Conservation (phyloP, 2,888 invertebrate species). For the Drosophila falleni region DNA sequence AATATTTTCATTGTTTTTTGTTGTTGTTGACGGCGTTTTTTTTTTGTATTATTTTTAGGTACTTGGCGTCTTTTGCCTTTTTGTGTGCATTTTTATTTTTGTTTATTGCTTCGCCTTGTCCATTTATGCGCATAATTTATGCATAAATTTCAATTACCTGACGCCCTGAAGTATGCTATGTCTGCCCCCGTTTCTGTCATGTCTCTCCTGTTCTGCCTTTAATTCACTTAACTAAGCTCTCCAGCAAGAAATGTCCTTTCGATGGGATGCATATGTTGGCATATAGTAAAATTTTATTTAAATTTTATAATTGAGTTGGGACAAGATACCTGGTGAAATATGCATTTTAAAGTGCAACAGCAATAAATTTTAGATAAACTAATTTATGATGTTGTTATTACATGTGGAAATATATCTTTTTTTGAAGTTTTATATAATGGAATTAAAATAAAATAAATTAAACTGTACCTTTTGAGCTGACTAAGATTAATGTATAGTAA, state of each 20-base stretch:
- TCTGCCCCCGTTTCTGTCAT: not conserved
- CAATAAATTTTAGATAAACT: not conserved
- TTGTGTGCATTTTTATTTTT: slow-evolving; percentile 54
- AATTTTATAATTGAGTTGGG: slow-evolving; percentile 17
- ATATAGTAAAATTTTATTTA: slow-evolving; percentile 37
- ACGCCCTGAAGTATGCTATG: slow-evolving; percentile 47
- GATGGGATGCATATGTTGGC: slow-evolving; percentile 28
- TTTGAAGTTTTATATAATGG: no score
- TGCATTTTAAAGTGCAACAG: slow-evolving; percentile 9
- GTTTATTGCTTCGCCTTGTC: slow-evolving; percentile 73
- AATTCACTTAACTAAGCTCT: slow-evolving; percentile 60
- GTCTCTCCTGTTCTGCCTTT: slow-evolving; percentile 24
- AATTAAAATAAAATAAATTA: no score
- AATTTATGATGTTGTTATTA: no score
- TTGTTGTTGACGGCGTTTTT: slow-evolving; percentile 7
- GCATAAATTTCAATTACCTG: slow-evolving; percentile 77
- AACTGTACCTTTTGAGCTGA: no score
- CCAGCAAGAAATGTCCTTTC: slow-evolving; percentile 19
- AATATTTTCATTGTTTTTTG: slow-evolving; percentile 36
- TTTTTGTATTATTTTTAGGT: slow-evolving; percentile 3
- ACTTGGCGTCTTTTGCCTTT: slow-evolving; percentile 14
- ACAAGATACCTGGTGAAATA: slow-evolving; percentile 3
- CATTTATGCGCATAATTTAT: slow-evolving; percentile 79
- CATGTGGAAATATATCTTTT: no score
- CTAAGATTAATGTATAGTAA: no score